Evolutionary conservation across 2,797 vertebrate species (phyloP).

Genomic region (Eleutherodactylus coqui): DNA sequence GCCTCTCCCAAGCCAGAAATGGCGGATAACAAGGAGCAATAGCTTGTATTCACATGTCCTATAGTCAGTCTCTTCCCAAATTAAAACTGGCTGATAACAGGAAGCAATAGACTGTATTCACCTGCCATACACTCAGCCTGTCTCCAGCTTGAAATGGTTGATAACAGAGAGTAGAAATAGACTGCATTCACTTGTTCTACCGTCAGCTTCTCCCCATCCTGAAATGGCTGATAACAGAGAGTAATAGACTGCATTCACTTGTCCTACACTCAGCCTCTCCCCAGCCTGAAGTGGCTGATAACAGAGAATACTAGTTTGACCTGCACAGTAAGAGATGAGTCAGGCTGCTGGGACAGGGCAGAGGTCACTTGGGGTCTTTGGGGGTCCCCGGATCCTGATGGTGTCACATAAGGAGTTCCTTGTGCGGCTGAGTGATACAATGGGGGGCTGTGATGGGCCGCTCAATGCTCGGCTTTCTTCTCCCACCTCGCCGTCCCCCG

Average conservation of each 20-base stretch:
- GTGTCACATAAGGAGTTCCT: not conserved
- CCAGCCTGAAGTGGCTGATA: constrained; percentile 1
- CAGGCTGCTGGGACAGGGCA: not conserved
- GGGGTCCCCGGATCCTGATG: not conserved
- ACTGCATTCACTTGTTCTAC: not conserved
- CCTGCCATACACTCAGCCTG: not conserved
- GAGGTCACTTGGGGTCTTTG: not conserved
- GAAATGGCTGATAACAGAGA: not conserved
- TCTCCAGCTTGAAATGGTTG: not conserved
- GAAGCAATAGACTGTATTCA: not conserved
- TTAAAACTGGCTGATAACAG: not conserved
- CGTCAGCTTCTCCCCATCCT: not conserved
- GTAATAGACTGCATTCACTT: not conserved
- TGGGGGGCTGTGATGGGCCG: not conserved
- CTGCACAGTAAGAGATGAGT: not conserved
- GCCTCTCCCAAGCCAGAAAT: not conserved
- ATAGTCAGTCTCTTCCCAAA: not conserved
- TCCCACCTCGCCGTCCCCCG: not conserved
- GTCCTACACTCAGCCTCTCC: not conserved
- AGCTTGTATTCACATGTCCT: not conserved
- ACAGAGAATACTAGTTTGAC: not conserved
- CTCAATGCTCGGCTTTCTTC: not conserved
- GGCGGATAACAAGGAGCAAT: not conserved
- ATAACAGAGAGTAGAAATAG: not conserved
- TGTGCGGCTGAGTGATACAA: not conserved